Conservation (phyloP, 2,113 vertebrate genomes). For the Trinectes maculatus region DNA sequence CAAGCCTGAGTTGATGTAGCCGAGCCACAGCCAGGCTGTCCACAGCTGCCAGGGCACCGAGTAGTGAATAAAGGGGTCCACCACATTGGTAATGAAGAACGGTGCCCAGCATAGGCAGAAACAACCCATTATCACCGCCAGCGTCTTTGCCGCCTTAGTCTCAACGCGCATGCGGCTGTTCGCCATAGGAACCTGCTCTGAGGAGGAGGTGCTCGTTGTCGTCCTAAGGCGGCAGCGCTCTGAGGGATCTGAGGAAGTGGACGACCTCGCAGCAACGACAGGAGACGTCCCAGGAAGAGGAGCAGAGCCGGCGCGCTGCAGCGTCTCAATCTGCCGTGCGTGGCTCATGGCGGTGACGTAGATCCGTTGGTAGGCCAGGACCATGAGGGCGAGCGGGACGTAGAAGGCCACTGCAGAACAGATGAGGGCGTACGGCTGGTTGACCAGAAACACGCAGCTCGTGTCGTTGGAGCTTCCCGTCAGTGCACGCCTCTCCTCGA, state of each 20-base stretch:
- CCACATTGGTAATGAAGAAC: conserved; percentile 84
- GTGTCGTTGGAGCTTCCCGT: conserved; percentile 74
- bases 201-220: conserved; percentile 41
- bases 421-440: conserved; percentile 82
- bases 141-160: conserved; percentile 84
- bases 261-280: conserved; percentile 36
- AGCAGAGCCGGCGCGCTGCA: conserved; percentile 82
- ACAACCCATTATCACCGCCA: conserved; percentile 85
- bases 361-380: conserved; percentile 84
- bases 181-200: conserved; percentile 49
- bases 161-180: conserved; percentile 82
- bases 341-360: conserved; percentile 84
- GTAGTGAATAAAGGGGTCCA: conserved; percentile 86
- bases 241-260: conserved; percentile 64
- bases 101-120: conserved; percentile 86
- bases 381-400: conserved; percentile 82
- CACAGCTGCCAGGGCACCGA: conserved; percentile 85
- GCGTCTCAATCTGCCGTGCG: conserved; percentile 81
- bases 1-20: conserved; percentile 85
- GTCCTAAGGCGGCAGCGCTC: conserved; percentile 57
- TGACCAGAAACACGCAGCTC: conserved; percentile 84
- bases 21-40: conserved; percentile 86
- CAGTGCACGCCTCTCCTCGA: conserved; percentile 69
- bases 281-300: conserved; percentile 44
- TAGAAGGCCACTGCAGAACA: conserved; percentile 86